A percentile compares a stretch with the other conserved stretches of the same genome.
Evolutionary conservation across 2,797 vertebrate genomes (phyloP).

Genomic region (Sebastes nivosus): DNA sequence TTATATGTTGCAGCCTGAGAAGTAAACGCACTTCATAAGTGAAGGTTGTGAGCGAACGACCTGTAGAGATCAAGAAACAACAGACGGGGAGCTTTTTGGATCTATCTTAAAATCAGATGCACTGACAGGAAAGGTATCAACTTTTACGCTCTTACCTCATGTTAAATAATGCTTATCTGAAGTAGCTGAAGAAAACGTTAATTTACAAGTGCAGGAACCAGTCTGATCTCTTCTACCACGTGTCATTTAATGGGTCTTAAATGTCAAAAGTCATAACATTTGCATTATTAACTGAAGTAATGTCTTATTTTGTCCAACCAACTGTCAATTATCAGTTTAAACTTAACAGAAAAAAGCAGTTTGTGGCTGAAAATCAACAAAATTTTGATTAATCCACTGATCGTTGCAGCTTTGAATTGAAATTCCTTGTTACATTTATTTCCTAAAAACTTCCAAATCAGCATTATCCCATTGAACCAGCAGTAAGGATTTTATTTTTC

Average conservation of each 20-base stretch:
- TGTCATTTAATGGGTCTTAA: not conserved
- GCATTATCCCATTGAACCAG: not conserved
- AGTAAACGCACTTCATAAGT: not conserved
- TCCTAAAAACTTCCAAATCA: not conserved
- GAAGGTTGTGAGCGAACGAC: not conserved
- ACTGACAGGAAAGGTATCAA: slow-evolving; percentile 29
- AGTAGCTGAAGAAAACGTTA: not conserved
- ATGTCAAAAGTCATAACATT: not conserved
- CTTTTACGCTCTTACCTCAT: not conserved
- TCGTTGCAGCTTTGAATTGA: not conserved
- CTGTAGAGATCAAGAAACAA: not conserved
- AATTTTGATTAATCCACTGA: not conserved
- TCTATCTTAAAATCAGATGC: not conserved
- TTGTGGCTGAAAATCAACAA: not conserved
- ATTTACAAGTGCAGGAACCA: not conserved
- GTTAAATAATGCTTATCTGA: not conserved
- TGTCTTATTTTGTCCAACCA: not conserved
- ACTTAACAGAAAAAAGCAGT: too few relatives aligned
- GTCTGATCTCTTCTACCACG: not conserved
- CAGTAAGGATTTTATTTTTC: not conserved
- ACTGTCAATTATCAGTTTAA: not conserved
- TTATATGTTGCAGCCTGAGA: not conserved
- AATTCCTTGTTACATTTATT: not conserved
- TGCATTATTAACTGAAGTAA: not conserved
- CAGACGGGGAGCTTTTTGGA: not conserved